phyloP scores from a whole-genome alignment of 64 coral and sea anemone genomes.

The Trachythela sp. region DNA sequence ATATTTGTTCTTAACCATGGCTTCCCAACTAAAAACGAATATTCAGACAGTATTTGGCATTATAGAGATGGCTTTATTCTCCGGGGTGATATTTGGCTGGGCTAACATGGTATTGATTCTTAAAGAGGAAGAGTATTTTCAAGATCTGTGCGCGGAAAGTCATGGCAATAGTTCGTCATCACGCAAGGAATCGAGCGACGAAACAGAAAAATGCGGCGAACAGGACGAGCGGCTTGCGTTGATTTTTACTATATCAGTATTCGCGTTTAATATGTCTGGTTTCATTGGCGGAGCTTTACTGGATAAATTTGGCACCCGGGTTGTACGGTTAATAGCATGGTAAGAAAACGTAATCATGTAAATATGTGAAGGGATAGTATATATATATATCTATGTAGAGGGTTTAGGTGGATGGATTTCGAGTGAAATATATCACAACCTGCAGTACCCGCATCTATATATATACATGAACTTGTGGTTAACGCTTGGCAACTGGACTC shows the following conservation, averaged over 20 bases:
- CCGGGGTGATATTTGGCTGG: constrained; percentile 1
- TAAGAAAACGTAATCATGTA: not conserved
- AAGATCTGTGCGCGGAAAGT: not conserved
- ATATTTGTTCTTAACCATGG: not conserved
- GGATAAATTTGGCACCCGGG: not conserved
- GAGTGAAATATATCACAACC: too few species aligned
- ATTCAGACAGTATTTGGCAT: not conserved
- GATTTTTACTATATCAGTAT: not conserved
- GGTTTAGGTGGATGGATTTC: too few species aligned
- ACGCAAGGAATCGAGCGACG: not conserved
- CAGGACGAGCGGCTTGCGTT: not conserved
- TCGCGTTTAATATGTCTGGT: not conserved
- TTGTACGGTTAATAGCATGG: not conserved
- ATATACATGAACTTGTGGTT: too few species aligned
- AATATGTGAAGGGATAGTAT: too few species aligned
- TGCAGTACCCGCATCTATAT: too few species aligned
- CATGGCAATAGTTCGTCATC: not conserved
- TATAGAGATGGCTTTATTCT: not conserved
- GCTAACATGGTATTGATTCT: not conserved
- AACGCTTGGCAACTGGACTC: too few species aligned
- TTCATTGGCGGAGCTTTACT: not conserved
- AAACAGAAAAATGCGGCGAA: not conserved
- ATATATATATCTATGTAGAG: too few species aligned
- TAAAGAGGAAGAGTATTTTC: not conserved
- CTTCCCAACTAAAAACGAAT: not conserved